Evolutionary conservation across 2,797 vertebrate species (phyloP).

Genomic region (Cossypha heuglini): DNA sequence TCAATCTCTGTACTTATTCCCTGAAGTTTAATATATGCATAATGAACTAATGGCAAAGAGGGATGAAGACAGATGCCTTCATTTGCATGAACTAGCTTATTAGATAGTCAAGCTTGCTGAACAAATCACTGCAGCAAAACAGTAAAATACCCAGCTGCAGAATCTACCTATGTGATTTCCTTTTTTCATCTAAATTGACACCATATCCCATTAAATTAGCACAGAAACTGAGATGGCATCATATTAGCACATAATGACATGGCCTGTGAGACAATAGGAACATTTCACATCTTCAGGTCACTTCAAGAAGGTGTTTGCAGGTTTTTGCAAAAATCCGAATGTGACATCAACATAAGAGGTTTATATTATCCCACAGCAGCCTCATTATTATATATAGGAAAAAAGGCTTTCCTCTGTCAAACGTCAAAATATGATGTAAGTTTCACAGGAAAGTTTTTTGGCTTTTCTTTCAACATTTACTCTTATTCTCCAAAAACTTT

Average conservation of each 20-base stretch:
- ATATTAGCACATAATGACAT: not conserved
- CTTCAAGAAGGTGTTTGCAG: not conserved
- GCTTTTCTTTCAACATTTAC: not conserved
- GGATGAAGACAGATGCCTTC: constrained; percentile 67
- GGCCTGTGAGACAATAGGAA: not conserved
- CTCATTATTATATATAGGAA: not conserved
- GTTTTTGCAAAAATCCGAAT: not conserved
- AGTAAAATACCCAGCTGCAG: not conserved
- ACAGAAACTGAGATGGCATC: not conserved
- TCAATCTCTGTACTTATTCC: constrained; percentile 54
- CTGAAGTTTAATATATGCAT: constrained; percentile 61
- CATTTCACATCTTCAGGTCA: not conserved
- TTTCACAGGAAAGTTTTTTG: not conserved
- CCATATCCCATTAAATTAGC: not conserved
- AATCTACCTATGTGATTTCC: not conserved
- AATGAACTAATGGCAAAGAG: constrained; percentile 59
- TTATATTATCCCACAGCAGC: not conserved
- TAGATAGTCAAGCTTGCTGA: constrained; percentile 39
- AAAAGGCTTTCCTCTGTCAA: not conserved
- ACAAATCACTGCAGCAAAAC: constrained; percentile 16
- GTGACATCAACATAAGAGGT: not conserved
- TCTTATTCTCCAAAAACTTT: not conserved
- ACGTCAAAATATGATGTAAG: not conserved
- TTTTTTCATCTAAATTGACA: constrained; percentile 25
- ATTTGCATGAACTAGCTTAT: constrained; percentile 57